Percentiles rank a stretch among this genome's conserved stretches.
These are phyloP conservation scores for Zaprionus obscuricornis DNA, from an alignment of 2,888 invertebrate genomes.

Conservation along the genomic window DNA sequence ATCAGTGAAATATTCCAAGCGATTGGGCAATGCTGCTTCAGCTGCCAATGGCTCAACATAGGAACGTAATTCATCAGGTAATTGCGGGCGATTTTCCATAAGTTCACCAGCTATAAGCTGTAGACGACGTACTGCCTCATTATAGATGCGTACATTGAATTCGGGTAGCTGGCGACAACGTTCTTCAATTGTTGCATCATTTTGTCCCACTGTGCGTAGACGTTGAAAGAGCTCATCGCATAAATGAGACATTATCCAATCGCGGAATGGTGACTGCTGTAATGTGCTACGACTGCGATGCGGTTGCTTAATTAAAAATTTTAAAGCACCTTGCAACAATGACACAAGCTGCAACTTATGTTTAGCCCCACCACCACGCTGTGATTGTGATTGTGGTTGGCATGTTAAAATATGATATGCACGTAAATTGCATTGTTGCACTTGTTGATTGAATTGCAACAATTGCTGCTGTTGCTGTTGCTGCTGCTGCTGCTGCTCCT, in stretches of 20 bases:
- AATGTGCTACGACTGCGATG: slow-evolving; percentile 83
- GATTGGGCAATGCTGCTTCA: slow-evolving; percentile 85
- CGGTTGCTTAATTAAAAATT: slow-evolving; percentile 59
- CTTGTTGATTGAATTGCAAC: slow-evolving; percentile 58
- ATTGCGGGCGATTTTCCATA: slow-evolving; percentile 86
- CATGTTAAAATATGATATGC: slow-evolving; percentile 66
- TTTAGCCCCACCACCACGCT: slow-evolving; percentile 24
- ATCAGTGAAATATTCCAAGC: slow-evolving; percentile 87
- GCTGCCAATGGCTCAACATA: slow-evolving; percentile 83
- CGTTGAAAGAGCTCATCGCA: slow-evolving; percentile 87
- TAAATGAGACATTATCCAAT: slow-evolving; percentile 85
- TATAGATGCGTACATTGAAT: slow-evolving; percentile 87
- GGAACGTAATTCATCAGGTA: slow-evolving; percentile 87
- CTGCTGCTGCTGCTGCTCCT: slow-evolving; percentile 27
- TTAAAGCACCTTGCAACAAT: slow-evolving; percentile 80
- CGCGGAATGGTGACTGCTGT: slow-evolving; percentile 85
- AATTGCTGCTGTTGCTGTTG: slow-evolving; percentile 34
- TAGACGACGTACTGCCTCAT: slow-evolving; percentile 87
- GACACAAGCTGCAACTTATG: slow-evolving; percentile 34
- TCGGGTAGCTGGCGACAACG: slow-evolving; percentile 83
- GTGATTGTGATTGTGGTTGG: slow-evolving; percentile 36
- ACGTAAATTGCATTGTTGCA: too few relatives aligned
- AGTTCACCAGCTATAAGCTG: slow-evolving; percentile 86
- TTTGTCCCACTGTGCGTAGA: slow-evolving; percentile 79
- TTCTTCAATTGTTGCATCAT: slow-evolving; percentile 75